Percentiles rank a stretch among this genome's conserved stretches.
Evolutionary conservation across 2,113 vertebrate species (phyloP).

Genomic region (Takifugu flavidus): DNA sequence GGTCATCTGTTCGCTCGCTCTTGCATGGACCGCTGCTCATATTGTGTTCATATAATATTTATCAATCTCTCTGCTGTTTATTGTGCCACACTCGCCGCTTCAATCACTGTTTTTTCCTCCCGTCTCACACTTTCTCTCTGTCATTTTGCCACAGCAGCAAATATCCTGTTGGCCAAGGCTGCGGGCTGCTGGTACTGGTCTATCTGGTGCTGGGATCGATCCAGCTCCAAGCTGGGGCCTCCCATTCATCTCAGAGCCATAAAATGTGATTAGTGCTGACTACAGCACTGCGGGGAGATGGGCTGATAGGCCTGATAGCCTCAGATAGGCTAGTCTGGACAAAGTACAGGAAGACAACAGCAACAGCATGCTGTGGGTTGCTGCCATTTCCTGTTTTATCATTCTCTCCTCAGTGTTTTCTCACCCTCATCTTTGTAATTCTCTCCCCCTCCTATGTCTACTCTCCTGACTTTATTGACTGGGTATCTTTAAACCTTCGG

Average conservation of each 20-base stretch:
- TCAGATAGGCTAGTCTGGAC: conserved; percentile 64
- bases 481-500: conserved; percentile 12
- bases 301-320: conserved; percentile 78
- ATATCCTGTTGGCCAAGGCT: conserved; percentile 89
- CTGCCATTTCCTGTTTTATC: conserved; percentile 31
- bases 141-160: conserved; percentile 90
- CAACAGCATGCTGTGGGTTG: conserved; percentile 53
- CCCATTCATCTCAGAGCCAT: conserved; percentile 88
- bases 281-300: conserved; percentile 84
- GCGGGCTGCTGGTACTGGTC: conserved; percentile 59
- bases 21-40: conserved; percentile 17
- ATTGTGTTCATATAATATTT: conserved; percentile 35
- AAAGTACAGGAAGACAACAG: conserved; percentile 73
- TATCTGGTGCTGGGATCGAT: conserved; percentile 89
- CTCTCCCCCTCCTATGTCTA: conserved; percentile 15
- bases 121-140: conserved; percentile 67
- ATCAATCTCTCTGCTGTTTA: conserved; percentile 58
- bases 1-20: conserved; percentile 32
- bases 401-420: conserved; percentile 17
- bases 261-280: conserved; percentile 91
- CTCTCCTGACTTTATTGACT: conserved; percentile 9
- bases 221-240: conserved; percentile 82
- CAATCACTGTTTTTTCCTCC: conserved; percentile 27
- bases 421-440: conserved; percentile 26
- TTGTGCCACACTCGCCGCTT: conserved; percentile 21